Conservation (phyloP, 2,888 invertebrate species). For the Drosophila anomalipes region DNA sequence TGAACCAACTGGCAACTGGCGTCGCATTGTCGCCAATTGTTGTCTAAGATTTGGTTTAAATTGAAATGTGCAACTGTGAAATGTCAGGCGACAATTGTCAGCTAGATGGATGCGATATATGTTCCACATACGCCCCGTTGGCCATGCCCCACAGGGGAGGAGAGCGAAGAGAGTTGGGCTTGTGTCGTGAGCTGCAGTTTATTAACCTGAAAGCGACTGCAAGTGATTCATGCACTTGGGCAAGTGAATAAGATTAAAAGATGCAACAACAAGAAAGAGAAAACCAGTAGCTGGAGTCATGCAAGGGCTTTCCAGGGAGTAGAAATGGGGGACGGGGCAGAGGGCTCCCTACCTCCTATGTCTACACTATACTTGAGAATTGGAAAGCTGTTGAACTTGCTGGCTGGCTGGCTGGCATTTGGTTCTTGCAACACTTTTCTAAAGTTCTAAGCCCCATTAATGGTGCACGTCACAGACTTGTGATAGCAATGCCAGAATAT, state of each 20-base stretch:
- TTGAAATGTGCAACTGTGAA: constrained; percentile 84
- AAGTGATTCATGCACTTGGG: constrained; percentile 42
- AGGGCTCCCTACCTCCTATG: background rate
- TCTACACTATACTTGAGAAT: constrained; percentile 4
- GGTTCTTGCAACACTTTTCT: constrained; percentile 18
- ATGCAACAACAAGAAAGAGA: constrained; percentile 8
- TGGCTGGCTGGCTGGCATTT: constrained; percentile 15
- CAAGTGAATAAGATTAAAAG: constrained; percentile 10
- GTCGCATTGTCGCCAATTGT: constrained; percentile 61
- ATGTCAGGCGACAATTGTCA: constrained; percentile 82
- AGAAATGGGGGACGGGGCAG: background rate
- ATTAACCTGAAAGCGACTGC: constrained; percentile 48
- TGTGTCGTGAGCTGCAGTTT: constrained; percentile 42
- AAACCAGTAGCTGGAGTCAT: constrained; percentile 16
- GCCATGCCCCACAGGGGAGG: constrained; percentile 26
- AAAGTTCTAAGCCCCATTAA: constrained; percentile 5
- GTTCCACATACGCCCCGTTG: constrained; percentile 65
- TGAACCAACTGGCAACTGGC: constrained; percentile 31
- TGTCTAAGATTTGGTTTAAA: constrained; percentile 73
- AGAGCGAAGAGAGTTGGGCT: background rate
- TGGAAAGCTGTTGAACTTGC: constrained; percentile 25
- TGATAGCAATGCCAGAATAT: background rate
- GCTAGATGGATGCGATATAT: constrained; percentile 74
- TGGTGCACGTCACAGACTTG: background rate
- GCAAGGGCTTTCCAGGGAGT: constrained; percentile 9